Base-by-base conservation (phyloP, 2,888 invertebrate genomes). In the Leucoma salicis region DNA sequence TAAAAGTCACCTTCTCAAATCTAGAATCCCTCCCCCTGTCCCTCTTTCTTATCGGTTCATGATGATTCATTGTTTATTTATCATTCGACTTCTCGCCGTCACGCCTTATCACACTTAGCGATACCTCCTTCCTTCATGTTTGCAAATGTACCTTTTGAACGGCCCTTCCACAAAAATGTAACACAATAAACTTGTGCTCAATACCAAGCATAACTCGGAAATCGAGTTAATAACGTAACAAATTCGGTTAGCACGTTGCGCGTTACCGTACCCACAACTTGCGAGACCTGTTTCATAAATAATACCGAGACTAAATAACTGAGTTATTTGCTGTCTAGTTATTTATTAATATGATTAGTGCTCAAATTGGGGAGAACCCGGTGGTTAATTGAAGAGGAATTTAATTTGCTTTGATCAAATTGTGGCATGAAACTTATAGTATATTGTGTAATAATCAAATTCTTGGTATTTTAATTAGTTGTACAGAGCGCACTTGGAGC, bases 271-370 rank as follows among this genome's bases (percentile, higher is more conserved):
- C 10, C 11, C 33, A 31, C 46, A 40, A 44, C 39, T 46, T 40
- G 45, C 25, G 35, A 42, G 33, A 34, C 39, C 46, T 43, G 47
- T 47, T 49, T 43, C 34, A 27, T 27, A 27, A 27, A 27, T 27
- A 11, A 27, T 27, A 41, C 29, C 31, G 25, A 35, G 24, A 45
- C 37, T 18, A 14, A 28, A 34, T 53, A 38, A 50, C 39, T 18
- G 45, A 59, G 32, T 49, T 53, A 39, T 34, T 46, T 33, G 33
- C 45, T 54, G 41, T 32, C 31, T 38, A 42, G 12, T 18, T 18
- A 16, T 18, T 34, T 42, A 43, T 46, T 31, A 21, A 14, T 50
- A 12, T 33, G 35, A 40, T 39, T 44, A 34, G 28, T 42, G 25
- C 31, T 15, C 21, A 36, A 39, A 41, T 35, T 18, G 14, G 12